A percentile compares a stretch with the other conserved stretches of the same genome.
These are phyloP conservation scores for Trissonchulus sp. DNA, from an alignment of 2,888 invertebrate genomes.

Conservation along the genomic window DNA sequence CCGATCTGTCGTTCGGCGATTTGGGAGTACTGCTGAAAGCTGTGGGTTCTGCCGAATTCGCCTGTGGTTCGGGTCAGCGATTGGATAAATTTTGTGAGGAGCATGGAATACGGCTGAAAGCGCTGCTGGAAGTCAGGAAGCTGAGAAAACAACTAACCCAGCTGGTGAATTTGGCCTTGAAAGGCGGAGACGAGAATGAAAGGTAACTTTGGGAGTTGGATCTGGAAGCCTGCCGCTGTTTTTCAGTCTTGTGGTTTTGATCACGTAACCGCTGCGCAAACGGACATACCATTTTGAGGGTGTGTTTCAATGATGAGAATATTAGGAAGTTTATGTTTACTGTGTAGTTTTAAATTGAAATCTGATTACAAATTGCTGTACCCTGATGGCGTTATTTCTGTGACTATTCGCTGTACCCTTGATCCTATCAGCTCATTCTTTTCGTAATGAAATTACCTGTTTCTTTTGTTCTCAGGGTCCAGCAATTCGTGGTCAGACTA, in stretches of 20 bases:
- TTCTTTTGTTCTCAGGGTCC: too few species aligned
- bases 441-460: too few species aligned
- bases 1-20: slow-evolving; percentile 67
- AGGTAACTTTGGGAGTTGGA: background rate
- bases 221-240: background rate
- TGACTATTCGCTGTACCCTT: too few species aligned
- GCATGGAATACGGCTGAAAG: slow-evolving; percentile 78
- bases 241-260: background rate
- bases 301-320: too few species aligned
- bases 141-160: slow-evolving; percentile 80
- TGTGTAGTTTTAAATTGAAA: too few species aligned
- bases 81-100: slow-evolving; percentile 65
- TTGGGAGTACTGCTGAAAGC: slow-evolving; percentile 78
- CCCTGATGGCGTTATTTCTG: too few species aligned
- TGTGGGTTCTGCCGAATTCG: slow-evolving; percentile 73
- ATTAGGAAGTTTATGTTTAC: too few species aligned
- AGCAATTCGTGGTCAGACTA: too few species aligned
- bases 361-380: too few species aligned
- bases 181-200: slow-evolving; percentile 60
- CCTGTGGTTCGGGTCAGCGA: background rate
- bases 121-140: slow-evolving; percentile 74
- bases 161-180: slow-evolving; percentile 56
- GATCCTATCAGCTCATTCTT: too few species aligned
- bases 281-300: too few species aligned
- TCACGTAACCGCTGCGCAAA: too few species aligned